phyloP scores from a whole-genome alignment of 2,888 invertebrate species.

The Apodemia zela region DNA sequence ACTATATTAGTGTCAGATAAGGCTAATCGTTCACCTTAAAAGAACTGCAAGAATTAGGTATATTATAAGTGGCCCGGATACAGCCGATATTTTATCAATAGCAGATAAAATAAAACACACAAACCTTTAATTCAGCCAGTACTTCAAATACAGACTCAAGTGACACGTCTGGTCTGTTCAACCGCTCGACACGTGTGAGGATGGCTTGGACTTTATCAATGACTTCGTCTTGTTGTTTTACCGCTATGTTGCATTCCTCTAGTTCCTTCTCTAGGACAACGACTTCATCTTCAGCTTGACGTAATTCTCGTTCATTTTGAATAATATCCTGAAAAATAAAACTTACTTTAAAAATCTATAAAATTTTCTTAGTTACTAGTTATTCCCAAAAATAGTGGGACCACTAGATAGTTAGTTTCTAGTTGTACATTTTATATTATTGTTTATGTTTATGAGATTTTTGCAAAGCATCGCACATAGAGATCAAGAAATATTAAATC shows the following conservation, averaged over 20 bases:
- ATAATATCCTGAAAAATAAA: constrained; percentile 88
- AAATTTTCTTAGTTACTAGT: too few species aligned
- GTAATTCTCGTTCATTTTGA: constrained; percentile 87
- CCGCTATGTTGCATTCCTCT: constrained; percentile 82
- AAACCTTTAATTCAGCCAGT: constrained; percentile 61
- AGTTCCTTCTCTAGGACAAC: constrained; percentile 90
- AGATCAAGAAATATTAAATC: too few species aligned
- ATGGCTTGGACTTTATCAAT: constrained; percentile 84
- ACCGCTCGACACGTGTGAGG: constrained; percentile 82
- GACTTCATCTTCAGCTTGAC: constrained; percentile 88
- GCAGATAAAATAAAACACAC: constrained; percentile 4
- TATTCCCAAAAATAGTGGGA: too few species aligned
- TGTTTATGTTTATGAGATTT: too few species aligned
- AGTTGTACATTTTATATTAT: too few species aligned
- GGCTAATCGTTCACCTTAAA: too few species aligned
- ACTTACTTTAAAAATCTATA: neutral
- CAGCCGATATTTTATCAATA: too few species aligned
- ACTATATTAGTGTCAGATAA: too few species aligned
- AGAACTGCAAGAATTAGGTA: too few species aligned
- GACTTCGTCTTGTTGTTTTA: constrained; percentile 86
- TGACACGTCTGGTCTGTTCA: constrained; percentile 63
- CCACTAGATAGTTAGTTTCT: too few species aligned
- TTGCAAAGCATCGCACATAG: too few species aligned
- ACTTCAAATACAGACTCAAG: constrained; percentile 65
- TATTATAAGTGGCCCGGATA: too few species aligned